Base-by-base conservation (phyloP, 1,140 invertebrate species). In the Hyphantria cunea region DNA sequence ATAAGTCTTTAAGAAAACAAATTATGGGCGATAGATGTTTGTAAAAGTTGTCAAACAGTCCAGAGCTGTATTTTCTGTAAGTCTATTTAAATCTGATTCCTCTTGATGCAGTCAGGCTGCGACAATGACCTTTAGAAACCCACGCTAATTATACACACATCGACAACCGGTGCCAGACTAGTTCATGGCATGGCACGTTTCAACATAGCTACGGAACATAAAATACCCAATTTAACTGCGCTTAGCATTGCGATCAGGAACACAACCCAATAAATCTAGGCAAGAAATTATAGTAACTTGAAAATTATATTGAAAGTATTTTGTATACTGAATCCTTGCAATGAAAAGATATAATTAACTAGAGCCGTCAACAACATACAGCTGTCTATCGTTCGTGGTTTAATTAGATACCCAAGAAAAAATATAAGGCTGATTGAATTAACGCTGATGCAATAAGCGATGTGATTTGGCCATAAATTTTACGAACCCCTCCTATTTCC, bases 101-200 rank as follows among this genome's bases (percentile, higher is more conserved):
- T 69, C 69, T 74, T 64, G 69, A 76, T 74, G 75, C 72, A 70
- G 68, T 68, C 70, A 72, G 73, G 72, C 79, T 84, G 81, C 77
- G 86, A 88, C 86, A 88, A 89, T 89, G 86, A 88, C 85, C 86
- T 89, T 86, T 86, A 76, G 68, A 70, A 78, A 77, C 86, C 86
- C 86, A 88, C 86, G 85, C 86, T 89, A 89, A 89, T 88, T 86
- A 89, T 89, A 89, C 67, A 78, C 74, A 76, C 76, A 77, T 71
- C 74, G 69, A 74, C 74, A 75, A 69, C 72, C 74, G 66, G 70
- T 73, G 74, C 75, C 75, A 79, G 76, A 81, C 80, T 82, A 72
- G 80, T 79, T 72, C 61, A 73, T 84, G 80, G 53, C 50, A n/a
- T 55, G 45, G 72, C 72, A 75, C 77, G 66, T 79, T 71, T 75